Evolutionary conservation across 2,113 vertebrate genomes (phyloP).

Genomic region (Corythornis madagascariensis): DNA sequence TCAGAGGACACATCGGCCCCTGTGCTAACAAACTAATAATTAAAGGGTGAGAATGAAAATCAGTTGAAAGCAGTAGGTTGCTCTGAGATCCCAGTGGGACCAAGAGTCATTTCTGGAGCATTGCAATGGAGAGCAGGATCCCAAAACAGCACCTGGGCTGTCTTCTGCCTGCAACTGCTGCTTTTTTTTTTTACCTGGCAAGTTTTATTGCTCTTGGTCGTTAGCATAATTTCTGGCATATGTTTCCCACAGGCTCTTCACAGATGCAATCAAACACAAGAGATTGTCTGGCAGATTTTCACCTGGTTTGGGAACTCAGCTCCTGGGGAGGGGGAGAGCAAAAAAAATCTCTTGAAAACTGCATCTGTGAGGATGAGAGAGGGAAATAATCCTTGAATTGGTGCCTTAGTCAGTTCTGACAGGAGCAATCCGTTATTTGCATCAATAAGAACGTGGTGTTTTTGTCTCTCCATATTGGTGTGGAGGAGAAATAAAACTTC

Average conservation of each 20-base stretch:
- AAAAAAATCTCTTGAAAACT: background rate
- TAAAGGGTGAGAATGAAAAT: background rate
- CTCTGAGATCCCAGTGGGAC: background rate
- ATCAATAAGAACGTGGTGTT: slow-evolving; percentile 21
- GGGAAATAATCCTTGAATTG: background rate
- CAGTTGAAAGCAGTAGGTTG: background rate
- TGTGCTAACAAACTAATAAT: rapidly evolving
- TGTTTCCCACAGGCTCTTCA: background rate
- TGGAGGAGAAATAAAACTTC: slow-evolving; percentile 30
- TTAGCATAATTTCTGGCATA: background rate
- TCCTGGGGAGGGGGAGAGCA: background rate
- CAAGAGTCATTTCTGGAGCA: background rate
- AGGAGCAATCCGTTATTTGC: slow-evolving; percentile 15
- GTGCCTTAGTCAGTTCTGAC: background rate
- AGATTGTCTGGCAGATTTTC: background rate
- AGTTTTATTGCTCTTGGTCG: rapidly evolving
- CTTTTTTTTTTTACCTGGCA: background rate
- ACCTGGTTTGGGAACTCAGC: background rate
- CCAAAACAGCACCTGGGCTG: background rate
- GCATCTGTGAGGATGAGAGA: background rate
- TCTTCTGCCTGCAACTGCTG: background rate
- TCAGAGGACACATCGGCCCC: background rate
- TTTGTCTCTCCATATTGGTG: background rate
- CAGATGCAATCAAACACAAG: background rate
- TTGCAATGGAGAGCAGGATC: background rate